A percentile compares a stretch with the other conserved stretches of the same genome.
These are phyloP conservation scores for Caenorhabditis sp. DNA, from an alignment of 2,888 invertebrate species.

Conservation along the genomic window DNA sequence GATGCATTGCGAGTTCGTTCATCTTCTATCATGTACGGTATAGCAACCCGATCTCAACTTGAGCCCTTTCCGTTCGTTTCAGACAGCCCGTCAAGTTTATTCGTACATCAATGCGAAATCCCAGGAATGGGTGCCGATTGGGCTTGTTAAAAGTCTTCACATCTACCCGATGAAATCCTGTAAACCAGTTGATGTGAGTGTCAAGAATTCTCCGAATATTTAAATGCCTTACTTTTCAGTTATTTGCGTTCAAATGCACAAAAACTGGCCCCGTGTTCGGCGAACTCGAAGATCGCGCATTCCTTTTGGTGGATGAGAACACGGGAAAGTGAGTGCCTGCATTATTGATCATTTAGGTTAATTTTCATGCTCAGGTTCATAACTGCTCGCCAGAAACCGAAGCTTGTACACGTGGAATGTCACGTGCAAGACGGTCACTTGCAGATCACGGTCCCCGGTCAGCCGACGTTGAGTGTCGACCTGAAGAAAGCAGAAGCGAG, in stretches of 20 bases:
- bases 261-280: conserved; percentile 41
- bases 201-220: background rate
- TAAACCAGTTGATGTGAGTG: conserved; percentile 36
- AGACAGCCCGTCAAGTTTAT: conserved; percentile 32
- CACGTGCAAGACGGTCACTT: too few species aligned
- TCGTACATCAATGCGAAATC: conserved; percentile 14
- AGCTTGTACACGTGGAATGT: conserved; percentile 46
- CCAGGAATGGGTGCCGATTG: conserved; percentile 63
- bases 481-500: conserved; percentile 46
- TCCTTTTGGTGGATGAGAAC: conserved; percentile 52
- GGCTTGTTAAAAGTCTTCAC: conserved; percentile 57
- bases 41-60: background rate
- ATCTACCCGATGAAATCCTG: conserved; percentile 65
- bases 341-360: background rate
- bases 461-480: conserved; percentile 16
- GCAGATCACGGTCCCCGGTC: conserved; percentile 24
- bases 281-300: conserved; percentile 57
- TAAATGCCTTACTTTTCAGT: too few species aligned
- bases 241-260: conserved; percentile 63
- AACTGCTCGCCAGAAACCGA: conserved; percentile 62
- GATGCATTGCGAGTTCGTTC: conserved; percentile 58
- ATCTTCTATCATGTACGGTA: conserved; percentile 57
- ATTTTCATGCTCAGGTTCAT: conserved; percentile 57
- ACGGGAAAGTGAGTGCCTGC: conserved; percentile 50
- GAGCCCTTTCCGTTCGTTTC: too few species aligned